Evolutionary conservation across 2,113 vertebrate species (phyloP), one percentile per base, ranked within the genome.

Genomic region (Hippotragus niger): DNA sequence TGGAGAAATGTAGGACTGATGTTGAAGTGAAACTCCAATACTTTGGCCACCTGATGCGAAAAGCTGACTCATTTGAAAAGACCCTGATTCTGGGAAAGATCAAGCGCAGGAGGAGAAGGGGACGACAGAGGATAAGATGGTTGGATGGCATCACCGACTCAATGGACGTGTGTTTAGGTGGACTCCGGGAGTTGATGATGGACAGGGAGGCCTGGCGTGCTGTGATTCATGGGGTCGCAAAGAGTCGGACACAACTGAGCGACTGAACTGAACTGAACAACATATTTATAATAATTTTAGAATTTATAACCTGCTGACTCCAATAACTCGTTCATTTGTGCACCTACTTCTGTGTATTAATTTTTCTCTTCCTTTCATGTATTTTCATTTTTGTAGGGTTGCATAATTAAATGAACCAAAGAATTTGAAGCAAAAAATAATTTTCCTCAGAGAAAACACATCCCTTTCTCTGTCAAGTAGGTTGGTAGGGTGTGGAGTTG

Each of bases 361-460:
- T 57, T 89, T 89, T 90, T 88, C 43, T 90, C 14, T 95, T 88
- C 14, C 29, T 83, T 62, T 80, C 4, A 47, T 90, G 45, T 92
- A 10, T 94, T 17, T 25, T 74, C 31, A 71, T 80, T 84, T 93
- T 94, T 91, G 33, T 33, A 92, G 36, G 23, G 47, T 13, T 47
- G 1, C 16, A 60, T 83, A 31, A 87, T 84, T 82, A 67, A 86
- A 45, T 55, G 25, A 83, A 81, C 4, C 52, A 82, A 86, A 4
- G 13, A 25, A 90, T 88, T 71, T 82, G 17, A n/a, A 88, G 33
- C 64, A 53, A 60, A 71, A 92, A 80, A 43, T 55, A 2, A 50
- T 60, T 96, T 96, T 87, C 14, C 47, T n/a, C 8, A 87, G 16
- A 87, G 17, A 76, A 16, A 12, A 25, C 4, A 47, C 31, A 55